Base-by-base conservation (phyloP, 2,113 vertebrate genomes). In the Rhea americana region DNA sequence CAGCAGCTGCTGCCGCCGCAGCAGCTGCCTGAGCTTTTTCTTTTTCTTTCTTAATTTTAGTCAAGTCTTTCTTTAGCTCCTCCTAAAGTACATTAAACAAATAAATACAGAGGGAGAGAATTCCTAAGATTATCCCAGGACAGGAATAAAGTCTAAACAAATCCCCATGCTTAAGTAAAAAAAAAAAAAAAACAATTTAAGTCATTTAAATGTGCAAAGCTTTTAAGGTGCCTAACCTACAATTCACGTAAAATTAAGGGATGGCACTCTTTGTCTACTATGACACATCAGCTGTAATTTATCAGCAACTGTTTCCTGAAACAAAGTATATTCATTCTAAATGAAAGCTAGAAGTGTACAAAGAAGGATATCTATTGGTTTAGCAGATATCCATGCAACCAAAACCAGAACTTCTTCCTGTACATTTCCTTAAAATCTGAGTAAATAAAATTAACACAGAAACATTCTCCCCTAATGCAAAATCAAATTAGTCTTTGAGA, bases 41-140 rank as follows among this genome's bases (percentile, higher is more conserved):
- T 87, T 99, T 99, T 48, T 99, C 99, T 78, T 97, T 98, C 97
- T 99, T 99, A 82, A 99, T 98, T 96, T 98, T 97, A 86, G 94
- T 96, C 67, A 99, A 97, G 96, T 98, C 99, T 94, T 96, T 99
- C 97, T 97, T 99, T 95, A 99, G 97, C 96, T 99, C 99, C 97
- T 99, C 99, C 99, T 99, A 94, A 82, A 85, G 74, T 43, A 68
- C 55, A 50, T 87, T 62, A 94, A 97, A 95, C 28, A 82, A 66
- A 96, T 94, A n/a, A 94, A 93, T 50, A 95, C 90, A 93, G 71
- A 89, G 45, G 61, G 20, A 87, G 26, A 75, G 26, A 90, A 20
- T 78, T 86, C 63, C 74, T 55, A n/a, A 28, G 47, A 72, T 82
- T 73, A 73, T 25, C 14, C 39, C 32, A 43, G 53, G 53, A 61